phyloP scores from a whole-genome alignment of 2,888 invertebrate species.

The Caenorhabditis drosophilae region DNA sequence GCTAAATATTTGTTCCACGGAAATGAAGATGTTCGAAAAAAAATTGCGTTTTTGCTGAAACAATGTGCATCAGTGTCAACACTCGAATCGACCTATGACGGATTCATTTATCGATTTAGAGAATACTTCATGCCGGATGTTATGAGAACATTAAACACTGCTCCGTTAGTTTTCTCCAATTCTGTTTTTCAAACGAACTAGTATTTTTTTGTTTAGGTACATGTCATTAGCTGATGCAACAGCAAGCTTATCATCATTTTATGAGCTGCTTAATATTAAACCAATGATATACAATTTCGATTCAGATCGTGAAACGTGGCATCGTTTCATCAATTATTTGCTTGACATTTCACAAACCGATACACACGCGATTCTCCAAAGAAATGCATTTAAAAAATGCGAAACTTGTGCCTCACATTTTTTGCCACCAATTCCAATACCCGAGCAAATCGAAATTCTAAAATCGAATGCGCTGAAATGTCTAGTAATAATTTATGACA shows the following conservation, averaged over 20 bases:
- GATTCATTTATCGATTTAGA: not conserved
- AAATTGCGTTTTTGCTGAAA: not conserved
- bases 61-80: not conserved
- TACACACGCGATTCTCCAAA: slow-evolving; percentile 7
- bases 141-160: not conserved
- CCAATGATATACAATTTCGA: slow-evolving; percentile 23
- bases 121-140: not conserved
- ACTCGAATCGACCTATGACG: not conserved
- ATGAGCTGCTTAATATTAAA: slow-evolving; percentile 4
- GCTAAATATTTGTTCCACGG: slow-evolving; percentile 26
- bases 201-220: not conserved
- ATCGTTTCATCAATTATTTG: slow-evolving; percentile 12
- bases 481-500: slow-evolving; percentile 11
- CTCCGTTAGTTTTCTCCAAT: not conserved
- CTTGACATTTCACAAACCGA: slow-evolving; percentile 29
- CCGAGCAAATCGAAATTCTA: slow-evolving; percentile 28
- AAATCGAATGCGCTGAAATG: slow-evolving; percentile 28
- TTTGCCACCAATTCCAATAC: slow-evolving; percentile 43
- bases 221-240: slow-evolving; percentile 28
- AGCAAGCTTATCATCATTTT: slow-evolving; percentile 13
- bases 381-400: slow-evolving; percentile 34
- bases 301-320: slow-evolving; percentile 6
- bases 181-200: not conserved
- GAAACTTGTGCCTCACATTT: slow-evolving; percentile 49
- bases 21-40: slow-evolving; percentile 4